Evolutionary conservation across 2,113 vertebrate genomes (phyloP).

Genomic region (Mesitornis unicolor): DNA sequence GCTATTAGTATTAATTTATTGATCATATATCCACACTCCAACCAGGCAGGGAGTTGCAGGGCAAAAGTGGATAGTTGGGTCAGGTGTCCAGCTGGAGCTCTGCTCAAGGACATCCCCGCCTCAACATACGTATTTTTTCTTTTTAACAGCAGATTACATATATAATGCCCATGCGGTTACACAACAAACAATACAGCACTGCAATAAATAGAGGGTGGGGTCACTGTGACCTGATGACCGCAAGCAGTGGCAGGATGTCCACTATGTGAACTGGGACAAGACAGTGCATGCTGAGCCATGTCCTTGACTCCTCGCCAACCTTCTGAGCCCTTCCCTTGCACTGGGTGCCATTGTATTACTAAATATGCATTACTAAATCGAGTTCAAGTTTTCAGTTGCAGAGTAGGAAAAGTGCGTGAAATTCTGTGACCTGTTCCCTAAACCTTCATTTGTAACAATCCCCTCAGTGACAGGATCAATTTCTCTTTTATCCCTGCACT

Average conservation of each 20-base stretch:
- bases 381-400: neutral
- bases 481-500: neutral
- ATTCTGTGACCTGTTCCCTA: neutral
- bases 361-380: neutral
- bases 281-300: neutral
- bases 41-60: neutral
- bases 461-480: neutral
- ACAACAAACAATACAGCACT: neutral
- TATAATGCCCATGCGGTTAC: neutral
- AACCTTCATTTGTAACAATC: neutral
- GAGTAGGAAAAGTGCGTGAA: neutral
- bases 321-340: neutral
- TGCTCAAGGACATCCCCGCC: neutral
- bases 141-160: neutral
- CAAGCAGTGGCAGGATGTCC: neutral
- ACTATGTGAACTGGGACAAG: neutral
- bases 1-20: neutral
- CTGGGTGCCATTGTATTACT: neutral
- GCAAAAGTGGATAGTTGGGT: accelerated
- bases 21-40: neutral
- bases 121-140: neutral
- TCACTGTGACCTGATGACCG: neutral
- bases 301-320: neutral
- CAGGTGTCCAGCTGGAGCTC: neutral
- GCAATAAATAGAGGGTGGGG: neutral